These are phyloP conservation scores for Scalopus aquaticus DNA, from an alignment of 2,113 vertebrate genomes.

Conservation along the genomic window DNA sequence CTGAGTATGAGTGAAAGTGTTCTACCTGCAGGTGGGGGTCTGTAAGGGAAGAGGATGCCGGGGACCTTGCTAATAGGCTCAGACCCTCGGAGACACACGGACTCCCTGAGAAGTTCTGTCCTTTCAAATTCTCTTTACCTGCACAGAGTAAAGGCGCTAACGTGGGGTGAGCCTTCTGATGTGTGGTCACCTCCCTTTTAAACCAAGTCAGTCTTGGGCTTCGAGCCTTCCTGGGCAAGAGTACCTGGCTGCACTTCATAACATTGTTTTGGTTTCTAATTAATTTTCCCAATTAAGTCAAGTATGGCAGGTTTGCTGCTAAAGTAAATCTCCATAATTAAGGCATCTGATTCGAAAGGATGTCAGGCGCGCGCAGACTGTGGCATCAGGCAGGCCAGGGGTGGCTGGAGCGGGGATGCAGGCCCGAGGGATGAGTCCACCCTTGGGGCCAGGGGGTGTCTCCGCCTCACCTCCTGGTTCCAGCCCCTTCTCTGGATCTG, in stretches of 20 bases:
- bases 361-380: not conserved
- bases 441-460: rapidly evolving
- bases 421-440: not conserved
- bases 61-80: not conserved
- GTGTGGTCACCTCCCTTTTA: not conserved
- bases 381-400: not conserved
- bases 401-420: not conserved
- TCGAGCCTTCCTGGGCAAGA: not conserved
- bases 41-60: not conserved
- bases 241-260: too few relatives aligned
- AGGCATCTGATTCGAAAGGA: not conserved
- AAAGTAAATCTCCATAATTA: not conserved
- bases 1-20: not conserved
- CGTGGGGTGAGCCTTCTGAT: not conserved
- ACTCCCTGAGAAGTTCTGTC: not conserved
- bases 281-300: not conserved
- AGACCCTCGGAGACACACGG: not conserved
- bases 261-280: not conserved
- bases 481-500: not conserved
- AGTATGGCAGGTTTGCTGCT: not conserved
- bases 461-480: not conserved
- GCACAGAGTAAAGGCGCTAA: not conserved
- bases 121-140: not conserved
- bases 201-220: not conserved
- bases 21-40: too few relatives aligned